phyloP scores from a whole-genome alignment of 1,140 invertebrate species.

The Cepaea nemoralis region DNA sequence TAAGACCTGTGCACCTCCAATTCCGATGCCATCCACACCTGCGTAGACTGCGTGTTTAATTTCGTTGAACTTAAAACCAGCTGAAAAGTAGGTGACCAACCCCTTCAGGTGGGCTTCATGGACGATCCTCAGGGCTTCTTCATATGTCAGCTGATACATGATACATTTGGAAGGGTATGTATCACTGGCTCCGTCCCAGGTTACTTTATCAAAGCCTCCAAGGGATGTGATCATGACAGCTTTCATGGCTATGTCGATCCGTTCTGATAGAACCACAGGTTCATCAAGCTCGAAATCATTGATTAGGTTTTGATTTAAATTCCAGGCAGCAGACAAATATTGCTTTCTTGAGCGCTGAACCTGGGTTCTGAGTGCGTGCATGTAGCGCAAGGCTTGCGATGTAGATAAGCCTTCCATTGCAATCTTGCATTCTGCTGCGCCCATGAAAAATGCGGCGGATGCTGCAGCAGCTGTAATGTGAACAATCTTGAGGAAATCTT shows the following conservation, averaged over 20 bases:
- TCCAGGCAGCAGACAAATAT: conserved; percentile 57
- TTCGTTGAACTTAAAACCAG: conserved; percentile 58
- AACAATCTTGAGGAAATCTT: conserved; percentile 56
- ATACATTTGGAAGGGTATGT: conserved; percentile 57
- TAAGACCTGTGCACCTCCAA: conserved; percentile 54
- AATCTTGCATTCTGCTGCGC: conserved; percentile 55
- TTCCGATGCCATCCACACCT: conserved; percentile 56
- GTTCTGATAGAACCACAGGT: conserved; percentile 35
- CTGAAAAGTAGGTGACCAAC: conserved; percentile 56
- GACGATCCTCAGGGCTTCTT: conserved; percentile 55
- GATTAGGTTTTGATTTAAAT: conserved; percentile 52
- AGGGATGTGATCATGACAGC: conserved; percentile 54
- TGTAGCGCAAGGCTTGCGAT: conserved; percentile 52
- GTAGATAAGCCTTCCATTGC: conserved; percentile 57
- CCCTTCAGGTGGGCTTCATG: conserved; percentile 57
- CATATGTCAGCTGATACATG: conserved; percentile 57
- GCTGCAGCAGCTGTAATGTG: conserved; percentile 54
- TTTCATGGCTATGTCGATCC: conserved; percentile 53
- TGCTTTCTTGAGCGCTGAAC: conserved; percentile 52
- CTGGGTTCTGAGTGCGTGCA: conserved; percentile 51
- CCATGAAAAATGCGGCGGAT: conserved; percentile 54
- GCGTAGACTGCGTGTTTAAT: conserved; percentile 57
- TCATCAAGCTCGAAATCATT: conserved; percentile 49
- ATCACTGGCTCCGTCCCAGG: conserved; percentile 55
- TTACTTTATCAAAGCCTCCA: conserved; percentile 57